Conservation (phyloP, 2,888 invertebrate genomes). For the Adela reaumurella region DNA sequence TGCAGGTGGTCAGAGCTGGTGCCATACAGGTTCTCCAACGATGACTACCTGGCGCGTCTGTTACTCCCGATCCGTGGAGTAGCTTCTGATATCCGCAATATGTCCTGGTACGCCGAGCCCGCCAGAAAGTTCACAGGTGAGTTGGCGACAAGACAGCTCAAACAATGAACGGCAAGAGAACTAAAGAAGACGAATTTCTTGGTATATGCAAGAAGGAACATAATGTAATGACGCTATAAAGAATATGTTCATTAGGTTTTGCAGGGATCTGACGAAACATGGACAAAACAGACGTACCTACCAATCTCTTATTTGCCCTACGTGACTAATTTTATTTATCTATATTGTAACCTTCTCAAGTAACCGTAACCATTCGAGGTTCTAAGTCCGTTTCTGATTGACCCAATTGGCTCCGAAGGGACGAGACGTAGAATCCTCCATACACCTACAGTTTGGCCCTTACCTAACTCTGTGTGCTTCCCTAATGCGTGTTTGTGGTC, state of each 20-base stretch:
- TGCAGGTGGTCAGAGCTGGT: conserved; percentile 26
- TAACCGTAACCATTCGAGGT: background rate
- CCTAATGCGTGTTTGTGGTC: conserved; percentile 24
- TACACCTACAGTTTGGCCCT: background rate
- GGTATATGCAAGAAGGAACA: too few relatives aligned
- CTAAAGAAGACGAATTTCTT: too few relatives aligned
- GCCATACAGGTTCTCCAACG: conserved; percentile 62
- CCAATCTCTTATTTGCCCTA: background rate
- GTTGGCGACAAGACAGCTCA: too few relatives aligned
- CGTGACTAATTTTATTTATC: background rate
- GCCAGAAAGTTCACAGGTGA: conserved; percentile 67
- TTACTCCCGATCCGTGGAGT: conserved; percentile 63
- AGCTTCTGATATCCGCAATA: conserved; percentile 57
- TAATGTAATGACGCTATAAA: too few relatives aligned
- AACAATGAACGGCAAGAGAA: too few relatives aligned
- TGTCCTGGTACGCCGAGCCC: conserved; percentile 67
- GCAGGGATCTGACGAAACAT: background rate
- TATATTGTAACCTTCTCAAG: background rate
- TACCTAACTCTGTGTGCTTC: background rate
- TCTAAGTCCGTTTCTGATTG: too few relatives aligned
- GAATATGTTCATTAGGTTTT: too few relatives aligned
- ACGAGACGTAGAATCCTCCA: background rate
- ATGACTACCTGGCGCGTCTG: conserved; percentile 70
- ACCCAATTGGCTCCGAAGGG: too few relatives aligned
- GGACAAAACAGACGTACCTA: background rate